These are phyloP conservation scores for Bradypodion pumilum DNA, from an alignment of 2,797 vertebrate species.

Conservation along the genomic window DNA sequence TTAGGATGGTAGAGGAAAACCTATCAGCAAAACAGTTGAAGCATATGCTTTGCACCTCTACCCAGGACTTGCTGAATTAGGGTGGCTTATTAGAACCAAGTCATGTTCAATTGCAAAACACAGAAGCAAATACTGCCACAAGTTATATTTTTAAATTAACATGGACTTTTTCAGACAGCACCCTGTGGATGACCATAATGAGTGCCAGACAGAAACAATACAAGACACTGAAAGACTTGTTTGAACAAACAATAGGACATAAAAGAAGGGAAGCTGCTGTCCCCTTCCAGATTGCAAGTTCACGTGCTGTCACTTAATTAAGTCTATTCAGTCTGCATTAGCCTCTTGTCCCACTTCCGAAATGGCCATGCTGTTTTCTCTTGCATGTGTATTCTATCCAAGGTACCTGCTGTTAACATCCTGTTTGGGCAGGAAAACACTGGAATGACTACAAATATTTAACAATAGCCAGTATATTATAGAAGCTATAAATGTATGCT, in stretches of 20 bases:
- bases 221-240: conserved; percentile 43
- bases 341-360: conserved; percentile 4
- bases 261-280: conserved; percentile 34
- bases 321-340: conserved; percentile 32
- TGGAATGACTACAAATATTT: conserved; percentile 38
- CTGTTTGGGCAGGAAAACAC: conserved; percentile 39
- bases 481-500: conserved; percentile 15
- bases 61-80: not conserved
- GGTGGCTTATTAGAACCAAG: not conserved
- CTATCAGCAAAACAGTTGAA: conserved; percentile 22
- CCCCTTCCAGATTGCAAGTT: conserved; percentile 33
- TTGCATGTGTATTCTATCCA: conserved; percentile 40
- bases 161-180: conserved; percentile 22
- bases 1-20: not conserved
- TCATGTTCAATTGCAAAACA: conserved; percentile 6
- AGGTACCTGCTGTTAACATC: conserved; percentile 42
- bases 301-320: conserved; percentile 33
- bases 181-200: conserved; percentile 30
- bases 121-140: conserved; percentile 12
- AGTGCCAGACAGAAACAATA: conserved; percentile 27
- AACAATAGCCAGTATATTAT: conserved; percentile 14
- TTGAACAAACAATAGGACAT: conserved; percentile 49
- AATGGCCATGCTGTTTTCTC: conserved; percentile 39
- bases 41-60: not conserved
- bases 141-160: not conserved